Evolutionary conservation across 1,140 invertebrate genomes (phyloP).

Genomic region (Lutraria rhynchaena): DNA sequence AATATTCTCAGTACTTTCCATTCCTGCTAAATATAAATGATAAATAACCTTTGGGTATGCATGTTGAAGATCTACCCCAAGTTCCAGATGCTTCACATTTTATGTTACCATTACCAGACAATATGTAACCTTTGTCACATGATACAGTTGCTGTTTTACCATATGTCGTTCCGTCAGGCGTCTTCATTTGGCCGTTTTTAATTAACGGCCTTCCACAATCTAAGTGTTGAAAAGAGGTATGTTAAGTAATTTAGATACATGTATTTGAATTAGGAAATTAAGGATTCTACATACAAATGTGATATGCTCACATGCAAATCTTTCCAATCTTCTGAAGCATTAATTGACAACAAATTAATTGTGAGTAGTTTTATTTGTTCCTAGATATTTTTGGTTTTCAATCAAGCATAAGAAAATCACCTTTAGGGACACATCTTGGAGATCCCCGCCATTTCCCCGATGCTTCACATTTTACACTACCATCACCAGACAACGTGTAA

Average conservation of each 20-base stretch:
- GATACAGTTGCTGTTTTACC: background rate
- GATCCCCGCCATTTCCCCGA: background rate
- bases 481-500: background rate
- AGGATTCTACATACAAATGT: background rate
- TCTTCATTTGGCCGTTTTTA: conserved; percentile 4
- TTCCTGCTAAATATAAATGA: no score
- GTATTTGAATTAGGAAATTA: no score
- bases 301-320: background rate
- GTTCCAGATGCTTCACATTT: conserved; percentile 20
- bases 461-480: background rate
- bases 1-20: no score
- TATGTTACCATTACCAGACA: background rate
- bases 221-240: no score
- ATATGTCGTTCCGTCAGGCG: conserved; percentile 6
- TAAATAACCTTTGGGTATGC: conserved; percentile 26
- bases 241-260: no score
- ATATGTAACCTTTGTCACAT: conserved; percentile 23
- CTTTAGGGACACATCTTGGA: background rate
- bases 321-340: background rate
- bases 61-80: conserved; percentile 4
- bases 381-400: no score
- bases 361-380: no score
- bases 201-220: no score
- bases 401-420: no score
- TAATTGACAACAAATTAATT: background rate